Base-by-base conservation (phyloP, 1,140 invertebrate genomes). In the Heliconius nattereri region DNA sequence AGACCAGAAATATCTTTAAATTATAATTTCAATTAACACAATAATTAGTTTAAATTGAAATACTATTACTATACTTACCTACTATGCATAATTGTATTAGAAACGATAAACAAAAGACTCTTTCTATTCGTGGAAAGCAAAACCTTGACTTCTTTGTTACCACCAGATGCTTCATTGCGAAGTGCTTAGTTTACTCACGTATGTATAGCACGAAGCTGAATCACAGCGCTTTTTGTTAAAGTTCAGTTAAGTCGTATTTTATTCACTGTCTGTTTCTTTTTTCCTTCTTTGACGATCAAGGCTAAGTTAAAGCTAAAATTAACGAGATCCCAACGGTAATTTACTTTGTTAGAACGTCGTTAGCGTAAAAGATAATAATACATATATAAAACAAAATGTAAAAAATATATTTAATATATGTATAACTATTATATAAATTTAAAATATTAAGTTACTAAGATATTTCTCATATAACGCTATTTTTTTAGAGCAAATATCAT, bases 281-380 rank as follows among this genome's bases (percentile, higher is more conserved):
- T 75, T 40, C 35, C 16, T 40, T 32, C 54, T 75, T 66, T 75
- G 54, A 66, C 32, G 54, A 75, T 66, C 54, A 75, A 75, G 74
- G 74, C 74, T 40, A 75, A 75, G 54, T 66, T n/a, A 45, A 45
- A 74, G 32, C 16, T 66, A 37, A 75, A 75, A 60, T 66, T 75
- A 75, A 66, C 74, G 37, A 29, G 54, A 66, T 66, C 74, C 54
- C 32, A 75, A 66, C 60, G 60, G 60, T 66, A 66, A 26, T 66
- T 66, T 66, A 66, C 60, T 29, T 66, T 66, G 60, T 29, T 26
- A 66, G 60, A 6, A 66, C 60, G 60, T 45, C 5, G 40, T 66
- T 13, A 2, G 26, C 13, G 13, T 66, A 29, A 66, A 66, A 66
- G 23, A 16, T n/a, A 66, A 11, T 66, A 66, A 2, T 52, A 20